Conservation (phyloP, 2,113 vertebrate genomes). For the Amia ocellicauda region DNA sequence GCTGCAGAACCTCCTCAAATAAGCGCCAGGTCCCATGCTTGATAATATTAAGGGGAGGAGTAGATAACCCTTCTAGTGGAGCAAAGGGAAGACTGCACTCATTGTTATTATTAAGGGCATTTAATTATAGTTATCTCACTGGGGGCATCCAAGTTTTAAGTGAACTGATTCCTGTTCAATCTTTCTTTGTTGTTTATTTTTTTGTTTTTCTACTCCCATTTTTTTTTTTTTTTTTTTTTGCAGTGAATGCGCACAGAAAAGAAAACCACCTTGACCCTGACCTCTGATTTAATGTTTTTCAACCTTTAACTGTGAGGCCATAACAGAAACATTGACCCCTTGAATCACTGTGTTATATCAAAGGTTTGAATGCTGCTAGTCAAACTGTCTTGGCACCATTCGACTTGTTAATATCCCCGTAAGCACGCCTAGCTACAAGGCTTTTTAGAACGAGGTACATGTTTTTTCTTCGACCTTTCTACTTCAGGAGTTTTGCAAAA, state of each 20-base stretch:
- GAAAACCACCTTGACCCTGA: constrained; percentile 3
- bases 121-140: constrained; percentile 45
- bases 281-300: constrained; percentile 45
- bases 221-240: constrained; percentile 12
- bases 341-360: constrained; percentile 44
- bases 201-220: constrained; percentile 15
- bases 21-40: constrained; percentile 25
- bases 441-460: too few species aligned
- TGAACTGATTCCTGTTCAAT: constrained; percentile 63
- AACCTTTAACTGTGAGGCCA: constrained; percentile 73
- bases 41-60: accelerated
- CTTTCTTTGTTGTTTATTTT: constrained; percentile 36
- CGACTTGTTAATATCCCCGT: too few species aligned
- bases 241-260: too few species aligned
- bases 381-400: too few species aligned
- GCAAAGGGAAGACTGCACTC: constrained; percentile 60
- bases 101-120: constrained; percentile 31
- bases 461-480: too few species aligned
- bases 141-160: constrained; percentile 49
- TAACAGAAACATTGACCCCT: constrained; percentile 66
- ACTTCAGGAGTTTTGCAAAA: too few species aligned
- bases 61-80: constrained; percentile 8
- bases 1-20: constrained; percentile 86
- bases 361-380: constrained; percentile 37
- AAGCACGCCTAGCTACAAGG: too few species aligned